Evolutionary conservation across 2,888 invertebrate species (phyloP).

Genomic region (Cheilosia grossa): DNA sequence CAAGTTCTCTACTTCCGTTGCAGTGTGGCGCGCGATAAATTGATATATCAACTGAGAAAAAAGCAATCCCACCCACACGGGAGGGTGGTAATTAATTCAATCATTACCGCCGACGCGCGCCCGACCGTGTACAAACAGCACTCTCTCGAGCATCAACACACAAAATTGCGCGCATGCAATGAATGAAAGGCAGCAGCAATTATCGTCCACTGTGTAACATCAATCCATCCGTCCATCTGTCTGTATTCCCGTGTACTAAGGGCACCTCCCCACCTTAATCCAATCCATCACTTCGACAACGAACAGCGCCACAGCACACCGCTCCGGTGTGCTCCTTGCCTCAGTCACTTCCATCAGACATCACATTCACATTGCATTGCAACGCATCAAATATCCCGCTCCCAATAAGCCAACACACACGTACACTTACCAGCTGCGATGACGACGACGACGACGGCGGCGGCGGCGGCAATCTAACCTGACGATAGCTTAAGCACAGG

Average conservation of each 20-base stretch:
- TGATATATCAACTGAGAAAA: conserved; percentile 67
- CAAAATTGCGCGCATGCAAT: conserved; percentile 49
- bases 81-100: conserved; percentile 72
- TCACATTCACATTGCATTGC: conserved; percentile 42
- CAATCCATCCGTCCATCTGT: conserved; percentile 63
- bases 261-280: conserved; percentile 52
- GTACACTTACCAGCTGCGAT: not conserved
- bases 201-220: conserved; percentile 69
- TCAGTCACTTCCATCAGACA: conserved; percentile 49
- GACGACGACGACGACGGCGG: conserved; percentile 6
- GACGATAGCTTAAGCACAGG: conserved; percentile 76
- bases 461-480: conserved; percentile 64
- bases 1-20: conserved; percentile 56
- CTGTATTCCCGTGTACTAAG: conserved; percentile 38
- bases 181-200: conserved; percentile 72
- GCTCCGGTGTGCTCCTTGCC: conserved; percentile 33
- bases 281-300: conserved; percentile 65
- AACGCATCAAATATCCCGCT: conserved; percentile 63
- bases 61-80: conserved; percentile 49
- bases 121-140: conserved; percentile 52
- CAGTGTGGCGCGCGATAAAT: conserved; percentile 50
- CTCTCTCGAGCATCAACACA: conserved; percentile 50
- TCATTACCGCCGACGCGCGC: conserved; percentile 72
- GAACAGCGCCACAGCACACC: conserved; percentile 26
- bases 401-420: conserved; percentile 55